Evolutionary conservation across 2,113 vertebrate genomes (phyloP).

Genomic region (Pseudorhombus dupliciocellatus): DNA sequence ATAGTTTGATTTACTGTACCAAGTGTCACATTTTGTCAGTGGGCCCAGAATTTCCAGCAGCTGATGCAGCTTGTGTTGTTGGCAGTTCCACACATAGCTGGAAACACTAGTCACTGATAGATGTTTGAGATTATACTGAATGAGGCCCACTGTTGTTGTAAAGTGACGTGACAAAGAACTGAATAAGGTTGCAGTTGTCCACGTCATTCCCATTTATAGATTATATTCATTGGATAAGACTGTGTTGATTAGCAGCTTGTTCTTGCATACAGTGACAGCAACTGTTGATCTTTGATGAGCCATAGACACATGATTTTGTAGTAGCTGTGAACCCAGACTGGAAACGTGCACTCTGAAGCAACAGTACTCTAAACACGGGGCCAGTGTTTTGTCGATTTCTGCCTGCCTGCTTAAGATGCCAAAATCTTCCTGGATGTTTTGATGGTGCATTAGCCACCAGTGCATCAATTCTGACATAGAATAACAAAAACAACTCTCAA

Average conservation of each 20-base stretch:
- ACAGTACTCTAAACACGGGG: not conserved
- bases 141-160: conserved; percentile 25
- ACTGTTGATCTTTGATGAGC: not conserved
- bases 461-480: not conserved
- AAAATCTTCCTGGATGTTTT: not conserved
- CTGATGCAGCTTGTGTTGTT: conserved; percentile 48
- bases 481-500: not conserved
- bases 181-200: conserved; percentile 18
- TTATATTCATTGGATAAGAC: conserved; percentile 4
- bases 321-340: not conserved
- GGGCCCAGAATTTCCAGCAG: conserved; percentile 58
- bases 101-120: conserved; percentile 48
- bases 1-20: conserved; percentile 35
- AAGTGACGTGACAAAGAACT: conserved; percentile 11
- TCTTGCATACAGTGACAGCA: not conserved
- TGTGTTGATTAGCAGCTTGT: conserved; percentile 5
- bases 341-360: not conserved
- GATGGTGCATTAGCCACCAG: too few relatives aligned
- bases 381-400: not conserved
- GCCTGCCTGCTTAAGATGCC: not conserved
- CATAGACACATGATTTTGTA: not conserved
- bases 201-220: conserved; percentile 26
- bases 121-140: conserved; percentile 31
- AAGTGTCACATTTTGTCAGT: conserved; percentile 59
- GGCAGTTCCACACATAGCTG: conserved; percentile 51